Conservation (phyloP, 2,113 vertebrate genomes). For the Ailurus styani region DNA sequence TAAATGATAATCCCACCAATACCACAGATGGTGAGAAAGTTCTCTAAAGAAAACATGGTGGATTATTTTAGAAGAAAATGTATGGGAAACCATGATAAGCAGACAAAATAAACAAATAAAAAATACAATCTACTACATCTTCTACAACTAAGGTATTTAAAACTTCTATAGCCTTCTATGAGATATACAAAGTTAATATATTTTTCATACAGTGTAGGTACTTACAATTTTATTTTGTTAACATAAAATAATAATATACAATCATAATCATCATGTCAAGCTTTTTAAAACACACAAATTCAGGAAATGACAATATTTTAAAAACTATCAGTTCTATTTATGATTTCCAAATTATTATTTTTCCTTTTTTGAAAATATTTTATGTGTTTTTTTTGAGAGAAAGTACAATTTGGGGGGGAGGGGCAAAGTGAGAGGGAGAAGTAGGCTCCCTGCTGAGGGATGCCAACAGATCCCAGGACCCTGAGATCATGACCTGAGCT, state of each 20-base stretch:
- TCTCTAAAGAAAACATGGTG: not conserved
- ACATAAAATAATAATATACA: not conserved
- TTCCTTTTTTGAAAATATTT: no score
- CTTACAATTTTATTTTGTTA: not conserved
- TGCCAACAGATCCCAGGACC: not conserved
- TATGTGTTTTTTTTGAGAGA: not conserved
- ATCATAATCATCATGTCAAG: not conserved
- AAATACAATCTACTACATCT: not conserved
- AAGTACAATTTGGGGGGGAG: no score
- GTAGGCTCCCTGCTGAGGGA: not conserved
- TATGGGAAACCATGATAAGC: not conserved
- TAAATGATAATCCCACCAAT: not conserved
- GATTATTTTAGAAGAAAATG: not conserved
- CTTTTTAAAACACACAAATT: not conserved
- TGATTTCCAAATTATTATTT: not conserved
- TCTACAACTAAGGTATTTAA: not conserved
- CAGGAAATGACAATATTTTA: not conserved
- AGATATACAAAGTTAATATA: no score
- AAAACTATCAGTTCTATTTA: not conserved
- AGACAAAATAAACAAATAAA: not conserved
- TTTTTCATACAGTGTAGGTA: not conserved
- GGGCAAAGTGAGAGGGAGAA: not conserved
- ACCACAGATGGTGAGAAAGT: not conserved
- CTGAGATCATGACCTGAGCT: not conserved
- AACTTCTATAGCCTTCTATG: not conserved